A percentile compares a stretch with the other conserved stretches of the same genome.
Evolutionary conservation across 1,140 invertebrate genomes (phyloP).

Genomic region (Aporrectodea caliginosa): DNA sequence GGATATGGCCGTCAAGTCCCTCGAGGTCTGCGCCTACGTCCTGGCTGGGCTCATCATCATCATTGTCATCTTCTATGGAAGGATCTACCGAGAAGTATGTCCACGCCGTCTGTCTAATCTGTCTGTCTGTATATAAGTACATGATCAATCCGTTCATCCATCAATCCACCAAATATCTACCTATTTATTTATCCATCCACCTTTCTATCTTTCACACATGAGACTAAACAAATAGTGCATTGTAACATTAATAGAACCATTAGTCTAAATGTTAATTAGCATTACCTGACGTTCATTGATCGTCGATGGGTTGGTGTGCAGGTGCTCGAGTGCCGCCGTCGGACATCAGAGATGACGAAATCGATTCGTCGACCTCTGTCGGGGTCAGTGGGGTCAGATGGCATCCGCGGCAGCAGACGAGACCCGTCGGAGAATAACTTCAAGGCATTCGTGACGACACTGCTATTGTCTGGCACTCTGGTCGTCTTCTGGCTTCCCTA

Average conservation of each 20-base stretch:
- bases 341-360: not conserved
- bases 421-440: conserved; percentile 20
- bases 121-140: too few relatives aligned
- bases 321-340: not conserved
- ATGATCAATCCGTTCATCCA: too few relatives aligned
- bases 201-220: too few relatives aligned
- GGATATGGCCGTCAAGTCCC: conserved; percentile 10
- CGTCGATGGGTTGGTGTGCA: too few relatives aligned
- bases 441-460: conserved; percentile 33
- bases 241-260: too few relatives aligned
- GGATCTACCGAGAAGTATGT: conserved; percentile 29
- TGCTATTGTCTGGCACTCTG: conserved; percentile 27
- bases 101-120: too few relatives aligned
- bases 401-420: not conserved
- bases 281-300: too few relatives aligned
- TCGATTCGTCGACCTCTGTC: not conserved
- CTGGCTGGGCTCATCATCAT: conserved; percentile 29
- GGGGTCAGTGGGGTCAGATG: not conserved
- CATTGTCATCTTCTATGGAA: conserved; percentile 29
- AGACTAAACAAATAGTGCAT: too few relatives aligned
- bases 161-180: too few relatives aligned
- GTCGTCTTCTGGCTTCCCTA: conserved; percentile 32
- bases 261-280: too few relatives aligned
- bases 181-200: too few relatives aligned
- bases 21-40: conserved; percentile 30